Evolutionary conservation across 2,113 vertebrate genomes (phyloP), one percentile per base, ranked within the genome.

Genomic region (Hydropotes inermis): DNA sequence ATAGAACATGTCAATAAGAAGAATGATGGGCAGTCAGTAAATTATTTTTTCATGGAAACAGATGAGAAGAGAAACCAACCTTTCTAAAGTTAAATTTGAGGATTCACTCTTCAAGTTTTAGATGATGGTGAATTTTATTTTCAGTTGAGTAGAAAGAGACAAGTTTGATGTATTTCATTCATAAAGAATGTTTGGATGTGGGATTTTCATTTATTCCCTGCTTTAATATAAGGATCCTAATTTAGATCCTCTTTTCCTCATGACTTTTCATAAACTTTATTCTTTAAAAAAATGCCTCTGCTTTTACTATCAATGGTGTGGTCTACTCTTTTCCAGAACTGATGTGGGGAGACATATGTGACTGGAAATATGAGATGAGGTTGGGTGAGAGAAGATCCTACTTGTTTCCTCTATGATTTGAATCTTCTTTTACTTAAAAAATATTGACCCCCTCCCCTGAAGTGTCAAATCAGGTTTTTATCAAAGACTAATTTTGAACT

Each of bases 401-500:
- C 33, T 93, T 89, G 30, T 81, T 85, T 95, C 81, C 19, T 96
- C 33, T 52, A 47, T 70, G n/a, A 86, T n/a, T 7, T 28, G 12
- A 17, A 33, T 89, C 54, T 92, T 89, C 10, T 89, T 94, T 81
- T 5, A 92, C 70, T 97, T 94, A 89, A 39, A 87, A 94, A 47
- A 82, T 23, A 1, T 12, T 17, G n/a, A 39, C 30, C 52, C 64
- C n/a, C 28, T 3, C 54, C 67, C 83, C 55, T 33, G 10, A 92
- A 81, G 74, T 87, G 28, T 86, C 64, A 95, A 89, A 86, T 67
- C 47, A 76, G 45, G 36, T 86, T 94, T 94, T 94, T 43, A 91
- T 93, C 89, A 88, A 92, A 95, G 92, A 54, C 52, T 97, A 90
- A 67, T 90, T 88, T 52, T 96, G 89, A 96, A 96, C 57, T 84